Percentiles rank a stretch among this genome's conserved stretches.
Evolutionary conservation across 1,140 invertebrate species (phyloP).

Genomic region (Bathynomus jamesi): DNA sequence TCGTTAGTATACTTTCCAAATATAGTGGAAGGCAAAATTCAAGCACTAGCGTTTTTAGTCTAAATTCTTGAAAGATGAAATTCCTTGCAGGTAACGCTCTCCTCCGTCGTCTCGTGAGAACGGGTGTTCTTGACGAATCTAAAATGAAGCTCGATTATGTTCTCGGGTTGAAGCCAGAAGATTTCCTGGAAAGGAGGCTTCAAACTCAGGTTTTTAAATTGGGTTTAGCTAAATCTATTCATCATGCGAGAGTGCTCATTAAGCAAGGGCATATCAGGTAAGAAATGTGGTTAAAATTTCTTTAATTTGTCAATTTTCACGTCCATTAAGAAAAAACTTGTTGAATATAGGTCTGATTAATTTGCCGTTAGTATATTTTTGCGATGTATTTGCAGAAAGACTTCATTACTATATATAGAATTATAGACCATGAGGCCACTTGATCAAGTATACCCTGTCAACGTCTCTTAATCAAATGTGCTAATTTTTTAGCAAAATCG

Average conservation of each 20-base stretch:
- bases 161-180: conserved; percentile 94
- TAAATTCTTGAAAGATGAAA: no score
- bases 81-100: conserved; percentile 91
- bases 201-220: conserved; percentile 99
- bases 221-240: conserved; percentile 95
- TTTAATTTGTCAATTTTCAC: neutral
- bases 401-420: no score
- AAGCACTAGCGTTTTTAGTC: no score
- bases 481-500: no score
- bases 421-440: conserved; percentile 23
- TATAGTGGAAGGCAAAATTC: no score
- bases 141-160: conserved; percentile 99
- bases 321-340: no score
- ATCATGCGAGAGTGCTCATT: conserved; percentile 97
- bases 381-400: no score
- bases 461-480: no score
- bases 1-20: no score
- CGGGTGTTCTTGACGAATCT: conserved; percentile 93
- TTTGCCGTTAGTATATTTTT: no score
- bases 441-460: conserved; percentile 25
- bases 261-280: conserved; percentile 98
- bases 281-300: neutral
- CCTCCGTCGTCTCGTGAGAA: conserved; percentile 91
- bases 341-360: no score
- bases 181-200: conserved; percentile 97